Conservation (phyloP, 2,888 invertebrate species). For the Horisme vitalbata region DNA sequence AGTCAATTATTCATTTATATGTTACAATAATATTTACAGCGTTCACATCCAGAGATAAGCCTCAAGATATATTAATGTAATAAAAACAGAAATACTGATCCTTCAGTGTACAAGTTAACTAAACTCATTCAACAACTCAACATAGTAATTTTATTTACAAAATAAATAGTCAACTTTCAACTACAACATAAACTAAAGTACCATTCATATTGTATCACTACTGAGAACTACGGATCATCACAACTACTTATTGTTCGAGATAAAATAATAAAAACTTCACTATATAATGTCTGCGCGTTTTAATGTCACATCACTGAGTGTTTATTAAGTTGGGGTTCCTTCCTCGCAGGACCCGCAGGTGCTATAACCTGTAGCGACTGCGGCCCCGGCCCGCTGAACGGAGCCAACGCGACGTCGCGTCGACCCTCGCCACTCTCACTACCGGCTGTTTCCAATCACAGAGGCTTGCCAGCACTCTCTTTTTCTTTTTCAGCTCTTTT, state of each 20-base stretch:
- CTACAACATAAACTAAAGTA: conserved; percentile 21
- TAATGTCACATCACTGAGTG: conserved; percentile 17
- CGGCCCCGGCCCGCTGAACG: conserved; percentile 57
- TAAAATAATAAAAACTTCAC: conserved; percentile 10
- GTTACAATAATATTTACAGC: conserved; percentile 50
- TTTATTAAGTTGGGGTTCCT: conserved; percentile 16
- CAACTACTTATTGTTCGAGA: conserved; percentile 30
- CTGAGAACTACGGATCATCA: conserved; percentile 32
- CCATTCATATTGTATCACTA: conserved; percentile 17
- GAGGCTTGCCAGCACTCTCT: conserved; percentile 53
- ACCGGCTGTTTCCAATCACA: conserved; percentile 84
- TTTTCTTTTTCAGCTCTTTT: conserved; percentile 55
- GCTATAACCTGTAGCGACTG: conserved; percentile 53
- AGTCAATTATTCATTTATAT: conserved; percentile 44
- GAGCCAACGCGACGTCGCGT: conserved; percentile 59
- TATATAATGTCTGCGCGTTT: conserved; percentile 14
- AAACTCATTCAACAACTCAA: conserved; percentile 18
- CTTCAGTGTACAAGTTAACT: conserved; percentile 20
- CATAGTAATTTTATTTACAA: conserved; percentile 24
- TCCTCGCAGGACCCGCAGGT: conserved; percentile 26
- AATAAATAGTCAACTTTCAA: conserved; percentile 31
- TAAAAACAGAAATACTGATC: conserved; percentile 51
- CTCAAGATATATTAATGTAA: conserved; percentile 32
- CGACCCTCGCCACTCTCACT: conserved; percentile 86
- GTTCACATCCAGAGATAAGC: conserved; percentile 20